Conservation (phyloP, 2,888 invertebrate species). For the Tortrix viridana region DNA sequence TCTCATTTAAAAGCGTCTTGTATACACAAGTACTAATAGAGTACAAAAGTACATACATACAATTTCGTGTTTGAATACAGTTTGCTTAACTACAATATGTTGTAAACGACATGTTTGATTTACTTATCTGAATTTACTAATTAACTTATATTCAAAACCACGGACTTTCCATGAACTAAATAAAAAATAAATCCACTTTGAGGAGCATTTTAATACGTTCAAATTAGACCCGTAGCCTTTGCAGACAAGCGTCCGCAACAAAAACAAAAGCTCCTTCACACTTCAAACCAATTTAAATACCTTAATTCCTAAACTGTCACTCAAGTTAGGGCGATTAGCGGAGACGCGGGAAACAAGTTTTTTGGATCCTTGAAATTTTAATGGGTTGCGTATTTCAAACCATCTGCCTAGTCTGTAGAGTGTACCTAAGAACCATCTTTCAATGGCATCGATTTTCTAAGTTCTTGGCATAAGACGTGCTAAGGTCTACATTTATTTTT, state of each 20-base stretch:
- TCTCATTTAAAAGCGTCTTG: too few relatives aligned
- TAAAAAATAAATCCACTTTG: not conserved
- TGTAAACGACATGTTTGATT: too few relatives aligned
- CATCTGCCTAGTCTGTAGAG: not conserved
- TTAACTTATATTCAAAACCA: too few relatives aligned
- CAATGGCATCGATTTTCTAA: not conserved
- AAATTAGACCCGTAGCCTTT: conserved; percentile 19
- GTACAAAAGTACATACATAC: too few relatives aligned
- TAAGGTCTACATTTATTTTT: not conserved
- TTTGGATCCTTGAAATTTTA: conserved; percentile 27
- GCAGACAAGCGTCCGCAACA: conserved; percentile 17
- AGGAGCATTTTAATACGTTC: conserved; percentile 8
- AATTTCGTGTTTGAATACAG: too few relatives aligned
- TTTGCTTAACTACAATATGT: too few relatives aligned
- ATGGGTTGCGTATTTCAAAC: conserved; percentile 19
- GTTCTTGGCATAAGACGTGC: not conserved
- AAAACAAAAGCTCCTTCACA: conserved; percentile 37
- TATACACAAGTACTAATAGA: too few relatives aligned
- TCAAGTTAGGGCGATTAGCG: conserved; percentile 35
- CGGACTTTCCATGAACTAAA: too few relatives aligned
- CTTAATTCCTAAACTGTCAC: conserved; percentile 36
- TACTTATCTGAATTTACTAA: too few relatives aligned
- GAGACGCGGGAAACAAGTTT: conserved; percentile 28
- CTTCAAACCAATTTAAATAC: conserved; percentile 38
- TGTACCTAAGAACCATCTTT: not conserved